Percentiles rank a stretch among this genome's conserved stretches.
These are phyloP conservation scores for rabbit (Oryctolagus cuniculus) DNA, from an alignment of 2,113 vertebrate genomes.

Conservation along the genomic window DNA sequence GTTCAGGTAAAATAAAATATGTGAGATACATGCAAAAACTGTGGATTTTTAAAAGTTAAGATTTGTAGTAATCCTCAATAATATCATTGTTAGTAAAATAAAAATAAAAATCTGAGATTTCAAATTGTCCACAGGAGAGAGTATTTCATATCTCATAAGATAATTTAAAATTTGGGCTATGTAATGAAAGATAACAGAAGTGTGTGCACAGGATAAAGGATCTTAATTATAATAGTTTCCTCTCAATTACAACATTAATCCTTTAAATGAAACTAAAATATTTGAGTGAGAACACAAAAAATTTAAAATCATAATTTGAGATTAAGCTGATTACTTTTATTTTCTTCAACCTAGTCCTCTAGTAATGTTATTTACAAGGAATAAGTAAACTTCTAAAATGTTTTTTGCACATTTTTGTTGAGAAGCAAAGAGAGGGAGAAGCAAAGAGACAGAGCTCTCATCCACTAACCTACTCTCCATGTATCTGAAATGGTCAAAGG, in stretches of 20 bases:
- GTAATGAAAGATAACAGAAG: conserved; percentile 16
- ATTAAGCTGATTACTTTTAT: neutral
- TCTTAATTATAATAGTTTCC: neutral
- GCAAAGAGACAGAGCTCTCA: too few relatives aligned
- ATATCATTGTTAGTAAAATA: neutral
- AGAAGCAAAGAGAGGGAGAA: too few relatives aligned
- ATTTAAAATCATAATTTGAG: neutral
- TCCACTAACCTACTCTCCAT: too few relatives aligned
- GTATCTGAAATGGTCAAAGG: too few relatives aligned
- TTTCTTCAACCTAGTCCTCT: neutral
- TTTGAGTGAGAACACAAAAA: neutral
- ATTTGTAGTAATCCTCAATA: neutral
- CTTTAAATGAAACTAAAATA: neutral
- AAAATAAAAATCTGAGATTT: neutral
- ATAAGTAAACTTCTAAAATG: neutral
- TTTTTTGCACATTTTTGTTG: neutral
- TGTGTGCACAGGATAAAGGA: neutral
- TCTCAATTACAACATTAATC: neutral
- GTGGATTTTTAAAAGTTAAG: neutral
- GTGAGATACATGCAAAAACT: neutral
- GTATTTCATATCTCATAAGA: neutral
- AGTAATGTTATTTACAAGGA: neutral
- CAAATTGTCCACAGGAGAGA: neutral
- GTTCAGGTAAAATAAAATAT: neutral
- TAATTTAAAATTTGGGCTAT: neutral